Evolutionary conservation across 1,140 invertebrate genomes (phyloP).

Genomic region (Papilio glaucus): DNA sequence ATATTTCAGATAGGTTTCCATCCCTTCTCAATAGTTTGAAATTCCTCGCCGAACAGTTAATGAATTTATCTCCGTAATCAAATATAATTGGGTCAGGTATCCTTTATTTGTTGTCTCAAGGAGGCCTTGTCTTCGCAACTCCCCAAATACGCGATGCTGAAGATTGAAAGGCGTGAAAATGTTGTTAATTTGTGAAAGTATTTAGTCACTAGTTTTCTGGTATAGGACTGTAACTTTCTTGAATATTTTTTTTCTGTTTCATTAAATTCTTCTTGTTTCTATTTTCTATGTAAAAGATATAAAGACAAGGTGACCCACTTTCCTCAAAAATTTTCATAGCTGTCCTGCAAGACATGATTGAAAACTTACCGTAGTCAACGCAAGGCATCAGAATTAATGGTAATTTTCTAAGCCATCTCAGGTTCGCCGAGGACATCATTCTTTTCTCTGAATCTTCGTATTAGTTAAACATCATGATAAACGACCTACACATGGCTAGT

Average conservation of each 20-base stretch:
- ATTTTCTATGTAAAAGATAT: no score
- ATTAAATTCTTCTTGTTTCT: no score
- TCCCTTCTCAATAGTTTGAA: conserved; percentile 32
- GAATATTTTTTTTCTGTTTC: no score
- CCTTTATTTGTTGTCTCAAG: conserved; percentile 18
- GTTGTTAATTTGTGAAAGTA: background rate
- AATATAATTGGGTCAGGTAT: conserved; percentile 31
- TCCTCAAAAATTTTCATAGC: conserved; percentile 46
- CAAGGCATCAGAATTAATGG: conserved; percentile 48
- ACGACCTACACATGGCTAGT: conserved; percentile 41
- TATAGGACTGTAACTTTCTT: no score
- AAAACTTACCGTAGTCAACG: conserved; percentile 41
- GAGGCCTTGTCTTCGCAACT: background rate
- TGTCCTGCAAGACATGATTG: conserved; percentile 43
- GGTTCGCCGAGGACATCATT: conserved; percentile 45
- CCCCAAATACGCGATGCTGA: background rate
- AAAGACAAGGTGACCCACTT: no score
- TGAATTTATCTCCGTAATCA: conserved; percentile 30
- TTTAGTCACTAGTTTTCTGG: background rate
- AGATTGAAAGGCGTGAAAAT: background rate
- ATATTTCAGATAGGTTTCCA: conserved; percentile 24
- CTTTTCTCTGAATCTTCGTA: conserved; percentile 38
- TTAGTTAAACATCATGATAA: conserved; percentile 44
- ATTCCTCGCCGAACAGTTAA: conserved; percentile 35
- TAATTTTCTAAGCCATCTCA: conserved; percentile 43